Evolutionary conservation across 2,888 invertebrate genomes (phyloP).

Genomic region (Atethmia centrago): DNA sequence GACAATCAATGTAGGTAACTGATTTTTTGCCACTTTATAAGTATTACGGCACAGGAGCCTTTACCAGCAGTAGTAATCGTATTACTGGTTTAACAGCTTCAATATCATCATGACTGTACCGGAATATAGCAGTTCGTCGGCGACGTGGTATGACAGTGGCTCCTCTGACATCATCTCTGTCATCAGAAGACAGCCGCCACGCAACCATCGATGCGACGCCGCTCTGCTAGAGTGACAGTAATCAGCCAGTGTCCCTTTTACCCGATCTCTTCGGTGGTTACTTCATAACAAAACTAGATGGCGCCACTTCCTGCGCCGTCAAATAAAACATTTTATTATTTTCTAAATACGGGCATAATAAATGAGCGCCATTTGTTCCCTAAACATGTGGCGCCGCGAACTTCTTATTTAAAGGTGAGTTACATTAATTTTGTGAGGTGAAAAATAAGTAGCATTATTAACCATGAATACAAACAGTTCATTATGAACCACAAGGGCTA

Average conservation of each 20-base stretch:
- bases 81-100: neutral
- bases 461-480: constrained; percentile 34
- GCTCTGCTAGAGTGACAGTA: neutral
- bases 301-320: neutral
- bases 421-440: constrained; percentile 42
- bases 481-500: constrained; percentile 29
- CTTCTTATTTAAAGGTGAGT: constrained; percentile 40
- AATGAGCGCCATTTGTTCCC: constrained; percentile 45
- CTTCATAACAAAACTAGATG: neutral
- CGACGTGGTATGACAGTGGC: neutral
- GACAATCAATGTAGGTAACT: too few species aligned
- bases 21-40: too few species aligned
- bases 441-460: constrained; percentile 45
- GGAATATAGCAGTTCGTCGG: neutral
- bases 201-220: neutral
- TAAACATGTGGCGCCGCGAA: constrained; percentile 34
- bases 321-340: constrained; percentile 7
- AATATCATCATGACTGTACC: neutral
- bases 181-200: neutral
- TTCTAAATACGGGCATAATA: constrained; percentile 21
- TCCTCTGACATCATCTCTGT: neutral
- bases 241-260: neutral
- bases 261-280: neutral
- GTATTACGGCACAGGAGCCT: neutral
- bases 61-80: neutral